A percentile compares a stretch with the other conserved stretches of the same genome.
phyloP scores from a whole-genome alignment of 2,797 vertebrate genomes.

The Gallinago nigripennis region DNA sequence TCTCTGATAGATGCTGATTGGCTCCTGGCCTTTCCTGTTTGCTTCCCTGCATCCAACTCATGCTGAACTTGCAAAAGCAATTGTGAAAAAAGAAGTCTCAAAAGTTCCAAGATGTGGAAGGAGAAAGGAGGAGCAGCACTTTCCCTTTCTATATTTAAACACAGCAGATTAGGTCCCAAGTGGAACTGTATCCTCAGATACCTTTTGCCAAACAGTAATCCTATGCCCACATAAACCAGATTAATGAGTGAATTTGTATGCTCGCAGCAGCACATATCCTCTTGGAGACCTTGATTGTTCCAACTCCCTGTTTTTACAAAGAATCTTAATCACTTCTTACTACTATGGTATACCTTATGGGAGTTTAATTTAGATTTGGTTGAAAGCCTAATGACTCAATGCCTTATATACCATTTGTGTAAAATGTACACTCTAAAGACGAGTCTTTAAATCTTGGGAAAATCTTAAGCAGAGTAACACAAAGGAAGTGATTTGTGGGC shows the following conservation, averaged over 20 bases:
- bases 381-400: neutral
- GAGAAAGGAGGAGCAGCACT: neutral
- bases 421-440: neutral
- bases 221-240: neutral
- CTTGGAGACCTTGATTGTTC: neutral
- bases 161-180: neutral
- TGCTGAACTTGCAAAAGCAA: neutral
- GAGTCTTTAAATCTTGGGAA: neutral
- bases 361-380: neutral
- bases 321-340: neutral
- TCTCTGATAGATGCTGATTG: neutral
- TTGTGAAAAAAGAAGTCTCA: neutral
- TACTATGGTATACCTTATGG: neutral
- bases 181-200: neutral
- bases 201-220: neutral
- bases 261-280: neutral
- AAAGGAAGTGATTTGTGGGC: neutral
- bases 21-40: neutral
- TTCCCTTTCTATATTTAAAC: neutral
- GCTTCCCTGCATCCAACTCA: neutral
- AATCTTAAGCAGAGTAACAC: neutral
- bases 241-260: neutral
- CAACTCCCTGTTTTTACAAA: neutral
- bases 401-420: neutral
- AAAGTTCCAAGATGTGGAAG: neutral